Base-by-base conservation (phyloP, 1,140 invertebrate species). In the Phymastichus coffea region DNA sequence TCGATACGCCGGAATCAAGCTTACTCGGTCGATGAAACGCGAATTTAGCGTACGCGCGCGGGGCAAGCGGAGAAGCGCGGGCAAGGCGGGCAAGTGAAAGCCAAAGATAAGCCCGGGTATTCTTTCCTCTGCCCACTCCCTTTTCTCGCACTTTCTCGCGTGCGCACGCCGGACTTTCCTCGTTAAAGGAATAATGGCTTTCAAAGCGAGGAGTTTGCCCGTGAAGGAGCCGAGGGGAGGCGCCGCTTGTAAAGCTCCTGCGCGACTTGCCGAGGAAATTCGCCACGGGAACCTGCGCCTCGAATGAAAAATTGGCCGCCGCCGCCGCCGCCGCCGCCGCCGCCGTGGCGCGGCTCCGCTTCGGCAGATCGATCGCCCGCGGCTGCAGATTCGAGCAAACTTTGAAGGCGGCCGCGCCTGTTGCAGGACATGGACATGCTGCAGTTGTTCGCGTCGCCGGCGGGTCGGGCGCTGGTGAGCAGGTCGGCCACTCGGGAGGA, bases 391-490 rank as follows among this genome's bases (percentile, higher is more conserved):
- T n/a, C n/a, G n/a, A n/a, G n/a, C n/a, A n/a, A n/a, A n/a, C n/a
- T n/a, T n/a, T n/a, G n/a, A n/a, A n/a, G n/a, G n/a, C n/a, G n/a
- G n/a, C n/a, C n/a, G n/a, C n/a, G n/a, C n/a, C n/a, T n/a, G 58
- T 74, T 70, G 2, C 69, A 83, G 82, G 81, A 81, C 61, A 81
- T 81, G 68, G 79, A 83, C 63, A 78, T 84, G 77, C 73, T 82
- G 52, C 81, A 82, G 66, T 67, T 84, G 57, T 84, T 84, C 63
- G 83, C 80, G 35, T 82, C 82, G 25, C 82, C 82, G 4, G 79
- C 81, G 19, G 80, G 81, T 26, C 72, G 82, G 67, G 82, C 82
- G n/a, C 70, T 82, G 65, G 75, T 84, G 46, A 10, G 78, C 81
- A 28, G 79, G 80, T 37, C 70, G 81, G 67, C 81, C 82, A 25